Conservation (phyloP, 92 coral and sea anemone genomes). For the Epizoanthus illoricatus region DNA sequence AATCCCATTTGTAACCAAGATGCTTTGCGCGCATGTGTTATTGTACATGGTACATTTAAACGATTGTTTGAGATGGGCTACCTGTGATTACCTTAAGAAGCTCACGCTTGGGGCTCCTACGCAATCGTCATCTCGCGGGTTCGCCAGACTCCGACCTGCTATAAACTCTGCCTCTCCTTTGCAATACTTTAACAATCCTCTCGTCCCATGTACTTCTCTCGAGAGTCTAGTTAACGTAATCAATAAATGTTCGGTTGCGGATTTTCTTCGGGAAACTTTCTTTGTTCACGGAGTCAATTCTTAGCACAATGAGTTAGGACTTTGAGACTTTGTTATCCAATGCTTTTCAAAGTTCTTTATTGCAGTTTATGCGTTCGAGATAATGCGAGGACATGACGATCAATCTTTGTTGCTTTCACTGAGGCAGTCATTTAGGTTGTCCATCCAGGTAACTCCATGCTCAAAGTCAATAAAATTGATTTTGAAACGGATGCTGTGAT, state of each 20-base stretch:
- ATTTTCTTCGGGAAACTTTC: slow-evolving; percentile 6
- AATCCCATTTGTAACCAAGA: too few relatives aligned
- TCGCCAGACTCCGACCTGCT: slow-evolving; percentile 11
- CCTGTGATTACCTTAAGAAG: too few relatives aligned
- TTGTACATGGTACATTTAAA: too few relatives aligned
- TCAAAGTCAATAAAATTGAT: slow-evolving; percentile 22
- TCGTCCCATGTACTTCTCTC: slow-evolving; percentile 16
- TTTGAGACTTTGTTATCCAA: neutral
- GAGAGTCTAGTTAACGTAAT: neutral
- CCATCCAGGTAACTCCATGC: slow-evolving; percentile 11
- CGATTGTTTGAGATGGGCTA: too few relatives aligned
- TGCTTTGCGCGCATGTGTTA: too few relatives aligned
- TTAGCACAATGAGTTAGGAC: neutral
- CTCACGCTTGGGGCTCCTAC: too few relatives aligned
- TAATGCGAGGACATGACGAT: slow-evolving; percentile 4
- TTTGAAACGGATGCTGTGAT: slow-evolving; percentile 4
- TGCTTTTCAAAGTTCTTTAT: slow-evolving; percentile 11
- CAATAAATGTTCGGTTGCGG: slow-evolving; percentile 7
- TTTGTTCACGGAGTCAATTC: slow-evolving; percentile 11
- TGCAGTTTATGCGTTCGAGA: slow-evolving; percentile 14
- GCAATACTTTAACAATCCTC: neutral
- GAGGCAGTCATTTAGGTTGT: slow-evolving; percentile 8
- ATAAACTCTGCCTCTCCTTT: neutral
- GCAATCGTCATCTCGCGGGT: neutral
- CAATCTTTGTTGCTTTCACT: neutral